Conservation (phyloP, 2,888 invertebrate species). For the Scaptomyza reducta region DNA sequence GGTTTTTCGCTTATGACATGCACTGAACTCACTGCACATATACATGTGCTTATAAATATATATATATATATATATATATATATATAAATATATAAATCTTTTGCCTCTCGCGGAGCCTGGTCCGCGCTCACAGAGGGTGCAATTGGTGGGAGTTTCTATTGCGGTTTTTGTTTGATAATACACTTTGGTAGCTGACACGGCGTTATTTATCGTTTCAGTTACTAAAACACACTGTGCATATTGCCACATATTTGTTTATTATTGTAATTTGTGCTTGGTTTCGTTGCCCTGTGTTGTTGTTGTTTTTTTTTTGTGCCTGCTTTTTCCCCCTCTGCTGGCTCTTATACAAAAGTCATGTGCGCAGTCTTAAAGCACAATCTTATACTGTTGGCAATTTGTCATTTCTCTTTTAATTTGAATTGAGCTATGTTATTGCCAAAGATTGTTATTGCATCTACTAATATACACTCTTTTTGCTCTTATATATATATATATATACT, state of each 20-base stretch:
- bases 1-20: conserved; percentile 13
- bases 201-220: conserved; percentile 30
- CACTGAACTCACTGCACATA: conserved; percentile 18
- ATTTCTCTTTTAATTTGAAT: background rate
- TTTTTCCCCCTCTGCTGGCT: conserved; percentile 1
- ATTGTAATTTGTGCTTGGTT: conserved; percentile 22
- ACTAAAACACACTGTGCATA: conserved; percentile 28
- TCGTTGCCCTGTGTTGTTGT: conserved; percentile 4
- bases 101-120: background rate
- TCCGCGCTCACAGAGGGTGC: background rate
- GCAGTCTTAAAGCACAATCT: background rate
- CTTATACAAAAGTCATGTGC: conserved; percentile 22
- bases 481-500: conserved; percentile 25
- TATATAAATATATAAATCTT: background rate
- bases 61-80: background rate
- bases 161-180: conserved; percentile 23
- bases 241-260: conserved; percentile 31
- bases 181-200: conserved; percentile 13
- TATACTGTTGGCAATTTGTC: conserved; percentile 10
- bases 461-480: conserved; percentile 19
- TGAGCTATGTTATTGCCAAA: background rate
- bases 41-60: background rate
- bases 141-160: background rate
- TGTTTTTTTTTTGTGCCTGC: background rate
- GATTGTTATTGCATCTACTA: conserved; percentile 2